These are phyloP conservation scores for Boloria euphrosyne DNA, from an alignment of 2,888 invertebrate genomes.

Conservation along the genomic window DNA sequence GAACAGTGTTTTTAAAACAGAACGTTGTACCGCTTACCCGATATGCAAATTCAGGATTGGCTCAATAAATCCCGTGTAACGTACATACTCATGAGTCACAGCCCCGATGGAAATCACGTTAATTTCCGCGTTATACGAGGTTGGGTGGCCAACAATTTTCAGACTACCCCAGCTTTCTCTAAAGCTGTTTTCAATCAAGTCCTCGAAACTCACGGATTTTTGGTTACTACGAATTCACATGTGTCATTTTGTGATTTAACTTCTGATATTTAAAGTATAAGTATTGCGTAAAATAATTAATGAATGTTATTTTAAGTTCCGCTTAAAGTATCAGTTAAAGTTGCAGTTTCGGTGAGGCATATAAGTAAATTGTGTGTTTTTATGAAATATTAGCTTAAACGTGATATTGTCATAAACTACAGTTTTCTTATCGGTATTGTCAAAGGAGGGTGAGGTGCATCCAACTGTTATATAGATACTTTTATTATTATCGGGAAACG, in stretches of 20 bases:
- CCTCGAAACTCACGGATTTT: not conserved
- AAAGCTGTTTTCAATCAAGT: constrained; percentile 2
- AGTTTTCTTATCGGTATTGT: too few relatives aligned
- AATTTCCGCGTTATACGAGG: constrained; percentile 29
- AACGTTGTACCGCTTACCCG: constrained; percentile 17
- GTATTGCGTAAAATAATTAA: too few relatives aligned
- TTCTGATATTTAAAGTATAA: not conserved
- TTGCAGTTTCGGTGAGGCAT: too few relatives aligned
- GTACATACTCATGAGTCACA: constrained; percentile 31
- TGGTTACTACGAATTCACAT: too few relatives aligned
- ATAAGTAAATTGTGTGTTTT: too few relatives aligned
- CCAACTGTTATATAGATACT: too few relatives aligned
- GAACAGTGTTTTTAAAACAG: constrained; percentile 15
- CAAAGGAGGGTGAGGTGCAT: too few relatives aligned
- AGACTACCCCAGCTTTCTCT: constrained; percentile 3
- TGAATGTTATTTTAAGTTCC: too few relatives aligned
- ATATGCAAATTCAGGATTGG: constrained; percentile 27
- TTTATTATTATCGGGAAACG: too few relatives aligned
- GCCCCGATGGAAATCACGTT: constrained; percentile 30
- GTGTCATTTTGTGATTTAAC: not conserved
- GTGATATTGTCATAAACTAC: too few relatives aligned
- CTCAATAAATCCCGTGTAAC: constrained; percentile 35
- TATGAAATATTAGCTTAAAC: too few relatives aligned
- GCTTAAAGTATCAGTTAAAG: too few relatives aligned
- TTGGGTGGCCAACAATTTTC: constrained; percentile 26